Evolutionary conservation across 2,113 vertebrate genomes (phyloP).

Genomic region (Oncorhynchus tshawytscha): DNA sequence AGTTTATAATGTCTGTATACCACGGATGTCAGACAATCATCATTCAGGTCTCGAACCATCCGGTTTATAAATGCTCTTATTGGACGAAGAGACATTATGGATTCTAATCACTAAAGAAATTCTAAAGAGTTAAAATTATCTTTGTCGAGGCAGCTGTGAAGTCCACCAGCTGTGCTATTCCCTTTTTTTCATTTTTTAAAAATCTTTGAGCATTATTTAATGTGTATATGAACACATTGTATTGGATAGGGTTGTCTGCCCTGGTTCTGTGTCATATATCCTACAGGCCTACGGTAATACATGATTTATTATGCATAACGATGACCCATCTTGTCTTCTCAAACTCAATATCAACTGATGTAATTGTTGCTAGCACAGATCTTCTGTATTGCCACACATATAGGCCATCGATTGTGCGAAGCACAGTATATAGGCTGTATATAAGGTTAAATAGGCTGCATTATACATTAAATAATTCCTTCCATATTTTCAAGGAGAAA

Average conservation of each 20-base stretch:
- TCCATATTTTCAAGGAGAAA: no score
- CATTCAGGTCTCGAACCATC: no score
- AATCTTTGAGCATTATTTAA: background rate
- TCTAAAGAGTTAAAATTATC: background rate
- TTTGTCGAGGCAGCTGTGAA: background rate
- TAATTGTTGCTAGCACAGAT: background rate
- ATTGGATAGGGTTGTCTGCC: no score
- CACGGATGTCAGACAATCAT: no score
- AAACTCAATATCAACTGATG: background rate
- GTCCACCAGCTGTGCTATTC: background rate
- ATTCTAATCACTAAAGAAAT: constrained; percentile 17
- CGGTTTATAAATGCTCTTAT: constrained; percentile 35
- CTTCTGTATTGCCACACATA: no score
- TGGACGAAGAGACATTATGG: constrained; percentile 50
- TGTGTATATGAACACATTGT: background rate
- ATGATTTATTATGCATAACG: background rate
- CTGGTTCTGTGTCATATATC: no score
- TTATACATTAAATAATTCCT: background rate
- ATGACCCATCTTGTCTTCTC: background rate
- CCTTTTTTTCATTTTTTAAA: background rate
- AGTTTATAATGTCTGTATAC: no score
- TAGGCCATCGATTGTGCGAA: no score
- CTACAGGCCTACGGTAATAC: background rate
- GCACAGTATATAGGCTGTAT: no score
- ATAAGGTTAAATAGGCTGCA: no score